phyloP scores from a whole-genome alignment of 2,888 invertebrate species.

The Andrena camellia region DNA sequence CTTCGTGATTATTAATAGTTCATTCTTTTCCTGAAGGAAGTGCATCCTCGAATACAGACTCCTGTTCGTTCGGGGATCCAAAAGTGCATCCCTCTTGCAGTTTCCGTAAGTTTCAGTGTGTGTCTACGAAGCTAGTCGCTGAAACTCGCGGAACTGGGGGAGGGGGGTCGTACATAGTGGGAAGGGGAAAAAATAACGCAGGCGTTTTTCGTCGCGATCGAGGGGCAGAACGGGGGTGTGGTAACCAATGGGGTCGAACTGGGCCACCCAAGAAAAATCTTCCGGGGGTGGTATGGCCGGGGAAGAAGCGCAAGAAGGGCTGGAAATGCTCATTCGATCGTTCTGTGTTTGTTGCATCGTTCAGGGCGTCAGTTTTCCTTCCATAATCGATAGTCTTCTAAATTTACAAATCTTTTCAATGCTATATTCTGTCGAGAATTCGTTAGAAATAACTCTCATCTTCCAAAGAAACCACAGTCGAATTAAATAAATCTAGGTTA shows the following conservation, averaged over 20 bases:
- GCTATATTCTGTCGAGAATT: too few species aligned
- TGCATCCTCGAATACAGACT: too few species aligned
- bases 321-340: constrained; percentile 71
- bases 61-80: too few species aligned
- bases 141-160: constrained; percentile 16
- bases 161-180: constrained; percentile 7
- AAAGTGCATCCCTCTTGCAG: too few species aligned
- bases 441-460: too few species aligned
- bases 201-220: constrained; percentile 65
- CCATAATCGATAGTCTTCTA: too few species aligned
- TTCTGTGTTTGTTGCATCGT: constrained; percentile 53
- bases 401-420: too few species aligned
- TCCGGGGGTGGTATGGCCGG: constrained; percentile 67
- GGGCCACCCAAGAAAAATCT: constrained; percentile 82
- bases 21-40: too few species aligned
- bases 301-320: constrained; percentile 40
- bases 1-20: too few species aligned
- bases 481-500: too few species aligned
- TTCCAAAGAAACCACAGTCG: too few species aligned
- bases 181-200: constrained; percentile 52
- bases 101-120: background rate
- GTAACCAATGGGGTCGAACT: constrained; percentile 82
- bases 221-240: constrained; percentile 67
- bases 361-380: constrained; percentile 1
- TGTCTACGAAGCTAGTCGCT: background rate